Evolutionary conservation across 2,888 invertebrate genomes (phyloP).

Genomic region (Drosophila incognita): DNA sequence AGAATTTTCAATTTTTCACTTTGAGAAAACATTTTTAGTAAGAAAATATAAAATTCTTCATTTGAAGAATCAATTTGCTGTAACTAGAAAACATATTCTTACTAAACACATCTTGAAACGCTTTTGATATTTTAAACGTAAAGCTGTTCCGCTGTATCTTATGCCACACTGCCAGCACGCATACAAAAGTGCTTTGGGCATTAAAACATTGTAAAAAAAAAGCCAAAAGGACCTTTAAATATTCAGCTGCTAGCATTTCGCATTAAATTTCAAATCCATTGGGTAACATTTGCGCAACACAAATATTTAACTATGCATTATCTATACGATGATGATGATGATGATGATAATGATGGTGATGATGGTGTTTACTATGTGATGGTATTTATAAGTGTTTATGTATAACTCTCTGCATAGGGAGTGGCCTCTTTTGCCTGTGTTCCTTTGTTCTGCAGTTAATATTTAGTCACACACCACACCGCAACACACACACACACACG

Average conservation of each 20-base stretch:
- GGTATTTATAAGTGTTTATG: neutral
- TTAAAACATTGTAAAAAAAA: neutral
- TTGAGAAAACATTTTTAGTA: too few species aligned
- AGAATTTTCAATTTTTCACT: too few species aligned
- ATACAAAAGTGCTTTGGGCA: neutral
- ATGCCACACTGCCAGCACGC: neutral
- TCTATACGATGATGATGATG: neutral
- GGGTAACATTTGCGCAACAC: neutral
- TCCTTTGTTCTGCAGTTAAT: conserved; percentile 30
- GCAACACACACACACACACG: neutral
- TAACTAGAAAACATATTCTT: neutral
- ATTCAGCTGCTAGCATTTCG: neutral
- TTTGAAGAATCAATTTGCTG: neutral
- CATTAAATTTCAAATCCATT: conserved; percentile 3
- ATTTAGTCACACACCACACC: conserved; percentile 34
- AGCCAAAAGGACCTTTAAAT: neutral
- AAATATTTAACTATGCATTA: conserved; percentile 1
- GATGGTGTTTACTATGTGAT: neutral
- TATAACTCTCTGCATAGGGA: conserved; percentile 34
- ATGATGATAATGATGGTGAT: neutral
- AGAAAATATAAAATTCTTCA: neutral
- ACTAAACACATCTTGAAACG: too few species aligned
- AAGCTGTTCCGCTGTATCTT: neutral
- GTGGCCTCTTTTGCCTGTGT: conserved; percentile 31
- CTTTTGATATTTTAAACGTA: neutral